Conservation (phyloP, 2,113 vertebrate species). For the Colistium nudipinnis region DNA sequence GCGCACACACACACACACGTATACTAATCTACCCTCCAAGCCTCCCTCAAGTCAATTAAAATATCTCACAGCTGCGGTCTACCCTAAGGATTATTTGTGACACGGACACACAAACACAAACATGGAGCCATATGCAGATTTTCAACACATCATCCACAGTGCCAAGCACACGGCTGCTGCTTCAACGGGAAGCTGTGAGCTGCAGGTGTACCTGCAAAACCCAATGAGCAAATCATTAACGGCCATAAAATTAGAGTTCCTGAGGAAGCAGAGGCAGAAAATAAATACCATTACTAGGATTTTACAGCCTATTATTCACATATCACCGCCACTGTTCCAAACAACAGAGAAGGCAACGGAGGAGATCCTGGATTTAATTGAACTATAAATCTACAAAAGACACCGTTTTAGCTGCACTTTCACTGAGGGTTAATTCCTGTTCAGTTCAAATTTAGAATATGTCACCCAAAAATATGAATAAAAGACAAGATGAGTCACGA, state of each 20-base stretch:
- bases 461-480: no score
- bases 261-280: neutral
- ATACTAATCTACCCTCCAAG: constrained; percentile 33
- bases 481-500: neutral
- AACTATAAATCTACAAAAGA: neutral
- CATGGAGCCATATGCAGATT: constrained; percentile 24
- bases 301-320: no score
- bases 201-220: constrained; percentile 21
- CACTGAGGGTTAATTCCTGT: neutral
- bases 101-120: constrained; percentile 19
- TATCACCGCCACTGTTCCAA: neutral
- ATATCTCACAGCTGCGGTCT: constrained; percentile 48
- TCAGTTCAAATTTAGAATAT: no score
- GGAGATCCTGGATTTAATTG: neutral
- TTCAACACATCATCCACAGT: constrained; percentile 4
- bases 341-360: neutral
- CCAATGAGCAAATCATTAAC: neutral
- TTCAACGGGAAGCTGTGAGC: constrained; percentile 5
- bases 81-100: constrained; percentile 33
- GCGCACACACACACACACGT: constrained; percentile 16
- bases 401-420: neutral
- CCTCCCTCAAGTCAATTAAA: constrained; percentile 57
- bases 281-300: neutral
- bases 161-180: constrained; percentile 8
- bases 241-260: neutral